phyloP scores from a whole-genome alignment of 2,888 invertebrate genomes.

The Brachycybe producta region DNA sequence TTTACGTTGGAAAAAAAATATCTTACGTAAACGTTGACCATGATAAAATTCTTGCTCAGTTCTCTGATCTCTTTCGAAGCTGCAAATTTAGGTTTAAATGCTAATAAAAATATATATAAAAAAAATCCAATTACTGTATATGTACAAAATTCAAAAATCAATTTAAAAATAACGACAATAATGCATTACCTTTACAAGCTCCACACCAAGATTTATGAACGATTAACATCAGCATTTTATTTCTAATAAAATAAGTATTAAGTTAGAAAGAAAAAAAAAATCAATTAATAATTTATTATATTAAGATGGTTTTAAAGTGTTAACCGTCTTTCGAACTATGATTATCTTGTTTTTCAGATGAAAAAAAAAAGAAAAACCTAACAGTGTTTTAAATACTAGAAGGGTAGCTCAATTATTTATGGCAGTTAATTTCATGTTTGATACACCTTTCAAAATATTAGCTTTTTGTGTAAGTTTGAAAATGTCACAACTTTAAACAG shows the following conservation, averaged over 20 bases:
- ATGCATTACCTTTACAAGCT: conserved; percentile 43
- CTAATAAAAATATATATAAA: conserved; percentile 25
- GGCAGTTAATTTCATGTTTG: too few relatives aligned
- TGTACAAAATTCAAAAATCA: background rate
- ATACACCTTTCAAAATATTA: too few relatives aligned
- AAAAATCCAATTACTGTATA: background rate
- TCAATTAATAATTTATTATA: background rate
- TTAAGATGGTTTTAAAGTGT: too few relatives aligned
- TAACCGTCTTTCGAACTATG: too few relatives aligned
- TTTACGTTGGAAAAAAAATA: background rate
- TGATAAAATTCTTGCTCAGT: conserved; percentile 49
- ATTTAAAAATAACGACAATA: background rate
- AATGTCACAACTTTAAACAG: too few relatives aligned
- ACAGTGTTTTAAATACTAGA: too few relatives aligned
- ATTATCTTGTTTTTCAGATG: too few relatives aligned
- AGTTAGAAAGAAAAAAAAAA: conserved; percentile 7
- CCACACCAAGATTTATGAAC: conserved; percentile 54
- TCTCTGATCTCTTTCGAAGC: conserved; percentile 43
- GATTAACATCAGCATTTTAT: conserved; percentile 50
- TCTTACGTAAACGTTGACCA: conserved; percentile 46
- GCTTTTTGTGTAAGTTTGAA: too few relatives aligned
- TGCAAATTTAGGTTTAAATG: conserved; percentile 48
- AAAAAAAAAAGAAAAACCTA: too few relatives aligned
- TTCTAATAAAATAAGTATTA: conserved; percentile 25
- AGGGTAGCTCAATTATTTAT: too few relatives aligned